A percentile compares a stretch with the other conserved stretches of the same genome.
phyloP scores from a whole-genome alignment of 2,797 vertebrate species.

The Pseudotriccus pelzelni region DNA sequence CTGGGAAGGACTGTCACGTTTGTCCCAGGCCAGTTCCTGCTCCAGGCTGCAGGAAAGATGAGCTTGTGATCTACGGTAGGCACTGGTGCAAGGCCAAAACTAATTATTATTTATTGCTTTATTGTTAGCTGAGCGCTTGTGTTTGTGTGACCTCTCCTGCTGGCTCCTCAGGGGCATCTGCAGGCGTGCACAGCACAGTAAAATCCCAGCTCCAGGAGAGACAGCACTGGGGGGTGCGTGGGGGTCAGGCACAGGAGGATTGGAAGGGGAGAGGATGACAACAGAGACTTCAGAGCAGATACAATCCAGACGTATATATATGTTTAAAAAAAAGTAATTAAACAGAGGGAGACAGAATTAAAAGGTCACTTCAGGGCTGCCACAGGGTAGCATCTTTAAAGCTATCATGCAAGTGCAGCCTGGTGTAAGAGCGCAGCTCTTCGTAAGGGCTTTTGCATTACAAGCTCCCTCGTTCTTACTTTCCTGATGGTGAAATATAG shows the following conservation, averaged over 20 bases:
- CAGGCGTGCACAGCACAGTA: fast-evolving
- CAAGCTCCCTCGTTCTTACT: background rate
- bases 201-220: background rate
- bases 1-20: background rate
- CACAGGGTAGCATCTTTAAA: background rate
- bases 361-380: slow-evolving; percentile 39
- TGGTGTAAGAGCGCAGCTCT: background rate
- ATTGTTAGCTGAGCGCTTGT: background rate
- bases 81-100: background rate
- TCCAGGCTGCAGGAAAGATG: background rate
- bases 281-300: background rate
- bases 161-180: background rate
- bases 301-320: background rate
- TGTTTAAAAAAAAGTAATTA: slow-evolving; percentile 8
- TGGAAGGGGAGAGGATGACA: background rate
- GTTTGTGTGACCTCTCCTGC: background rate
- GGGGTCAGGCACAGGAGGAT: background rate
- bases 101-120: background rate
- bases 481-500: background rate
- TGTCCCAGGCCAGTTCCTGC: background rate
- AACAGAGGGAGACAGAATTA: slow-evolving; percentile 37
- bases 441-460: background rate
- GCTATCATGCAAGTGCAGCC: background rate
- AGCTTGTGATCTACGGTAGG: fast-evolving
- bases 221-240: fast-evolving